Percentiles rank a stretch among this genome's conserved stretches.
Conservation (phyloP, 2,113 vertebrate species). For the Pangasianodon hypophthalmus region DNA sequence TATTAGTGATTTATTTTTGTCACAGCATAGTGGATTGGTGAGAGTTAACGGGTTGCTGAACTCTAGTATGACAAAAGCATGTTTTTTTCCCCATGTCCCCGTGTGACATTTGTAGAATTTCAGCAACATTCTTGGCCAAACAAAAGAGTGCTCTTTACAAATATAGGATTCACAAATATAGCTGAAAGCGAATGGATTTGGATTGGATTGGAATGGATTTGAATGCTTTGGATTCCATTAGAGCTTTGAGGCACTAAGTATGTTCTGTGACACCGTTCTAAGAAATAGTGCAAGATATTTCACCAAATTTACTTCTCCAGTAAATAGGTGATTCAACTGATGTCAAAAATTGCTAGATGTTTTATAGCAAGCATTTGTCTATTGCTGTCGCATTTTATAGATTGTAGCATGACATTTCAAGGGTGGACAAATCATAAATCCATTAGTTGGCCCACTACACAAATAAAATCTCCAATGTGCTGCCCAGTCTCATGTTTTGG, state of each 20-base stretch:
- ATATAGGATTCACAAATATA: background rate
- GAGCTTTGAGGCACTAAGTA: background rate
- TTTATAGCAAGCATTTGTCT: background rate
- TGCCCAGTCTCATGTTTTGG: background rate
- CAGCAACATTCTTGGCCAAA: background rate
- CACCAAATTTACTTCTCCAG: background rate
- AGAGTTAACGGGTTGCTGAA: background rate
- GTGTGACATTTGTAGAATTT: background rate
- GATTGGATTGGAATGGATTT: background rate
- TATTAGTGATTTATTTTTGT: background rate
- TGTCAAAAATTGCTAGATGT: slow-evolving; percentile 15
- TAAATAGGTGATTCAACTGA: background rate
- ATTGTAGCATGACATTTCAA: background rate
- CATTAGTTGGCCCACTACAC: background rate
- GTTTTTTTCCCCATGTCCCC: background rate
- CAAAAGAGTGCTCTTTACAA: background rate
- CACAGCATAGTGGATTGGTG: background rate
- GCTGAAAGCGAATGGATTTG: background rate
- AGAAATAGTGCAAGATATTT: background rate
- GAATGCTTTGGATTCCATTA: background rate
- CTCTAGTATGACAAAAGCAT: background rate
- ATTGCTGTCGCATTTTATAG: background rate
- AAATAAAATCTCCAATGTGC: background rate
- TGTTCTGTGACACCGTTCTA: background rate
- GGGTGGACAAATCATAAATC: background rate